Evolutionary conservation across 2,888 invertebrate species (phyloP), one percentile per base, ranked within the genome.

Genomic region (Strigamia crassipes): DNA sequence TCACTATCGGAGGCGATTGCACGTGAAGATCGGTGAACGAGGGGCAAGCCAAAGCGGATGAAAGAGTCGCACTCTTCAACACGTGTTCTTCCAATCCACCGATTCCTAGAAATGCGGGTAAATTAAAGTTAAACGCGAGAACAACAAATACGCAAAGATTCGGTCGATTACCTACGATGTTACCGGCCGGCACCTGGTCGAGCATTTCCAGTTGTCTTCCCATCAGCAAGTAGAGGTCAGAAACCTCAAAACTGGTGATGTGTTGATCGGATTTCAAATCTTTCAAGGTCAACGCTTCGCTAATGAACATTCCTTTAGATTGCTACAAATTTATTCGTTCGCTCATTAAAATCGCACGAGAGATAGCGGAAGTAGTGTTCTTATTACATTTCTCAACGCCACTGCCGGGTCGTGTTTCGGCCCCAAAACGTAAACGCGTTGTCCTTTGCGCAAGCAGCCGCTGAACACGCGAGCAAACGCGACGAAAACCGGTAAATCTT

Each of bases 391-490:
- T 84, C 87, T 87, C 51, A 92, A 87, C 82, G 91, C 90, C 84
- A 89, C 89, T 31, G 86, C 90, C 0, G 97, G 96, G 88, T 96
- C 92, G 88, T 97, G 96, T 88, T 96, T 95, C 0, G 96, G 95
- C 15, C 94, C 93, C 31, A 98, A 88, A 21, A 96, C 94, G 88
- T 92, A 97, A 6, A 98, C 89, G 86, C 92, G 92, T 86, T 93
- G 92, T 9, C 96, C 96, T 85, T 90, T 90, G 84, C 88, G 92
- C 46, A 98, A 87, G 81, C 91, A 93, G 2, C 99, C 98, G 87
- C 96, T 96, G 87, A 95, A 98, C 46, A 99, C 91, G 86, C 98
- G 91, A 21, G 96, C 96, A 89, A 99, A 96, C 0, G 96, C 98
- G 84, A 99, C 90, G 86, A 97, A 94, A 66, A 91, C 92, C 83